phyloP scores from a whole-genome alignment of 2,113 vertebrate genomes.

The Sisor rabdophorus region DNA sequence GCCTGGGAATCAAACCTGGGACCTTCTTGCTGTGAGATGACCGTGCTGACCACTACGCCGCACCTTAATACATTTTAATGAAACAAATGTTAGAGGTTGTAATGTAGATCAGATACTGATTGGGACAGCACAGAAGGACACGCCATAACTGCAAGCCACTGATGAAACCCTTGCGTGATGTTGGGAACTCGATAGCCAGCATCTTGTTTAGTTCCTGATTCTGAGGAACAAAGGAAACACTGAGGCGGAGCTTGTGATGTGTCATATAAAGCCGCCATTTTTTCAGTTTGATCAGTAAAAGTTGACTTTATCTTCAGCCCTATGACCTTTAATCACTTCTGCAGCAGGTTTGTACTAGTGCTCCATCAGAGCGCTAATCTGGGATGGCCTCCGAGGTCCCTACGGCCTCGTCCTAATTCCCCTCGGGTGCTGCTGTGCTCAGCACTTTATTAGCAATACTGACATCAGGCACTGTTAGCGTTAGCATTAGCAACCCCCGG shows the following conservation, averaged over 20 bases:
- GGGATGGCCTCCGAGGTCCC: neutral
- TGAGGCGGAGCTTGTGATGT: neutral
- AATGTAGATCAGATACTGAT: too few species aligned
- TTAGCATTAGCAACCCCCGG: conserved; percentile 68
- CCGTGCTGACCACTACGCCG: too few species aligned
- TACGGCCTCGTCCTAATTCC: neutral
- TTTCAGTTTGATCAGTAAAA: too few species aligned
- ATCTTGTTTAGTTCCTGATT: neutral
- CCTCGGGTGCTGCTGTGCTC: conserved; percentile 11
- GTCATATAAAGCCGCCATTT: neutral
- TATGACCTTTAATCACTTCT: neutral
- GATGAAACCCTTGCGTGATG: too few species aligned
- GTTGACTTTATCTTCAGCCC: neutral
- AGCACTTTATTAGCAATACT: conserved; percentile 5
- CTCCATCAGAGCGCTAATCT: neutral
- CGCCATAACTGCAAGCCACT: too few species aligned
- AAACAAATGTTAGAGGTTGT: too few species aligned
- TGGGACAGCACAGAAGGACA: too few species aligned
- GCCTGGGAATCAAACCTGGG: too few species aligned
- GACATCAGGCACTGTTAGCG: conserved; percentile 60
- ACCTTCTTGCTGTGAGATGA: too few species aligned
- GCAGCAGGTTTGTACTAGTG: neutral
- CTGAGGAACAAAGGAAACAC: neutral
- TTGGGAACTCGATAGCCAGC: too few species aligned
- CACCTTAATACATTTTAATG: too few species aligned